These are phyloP conservation scores for Lamprotornis superbus DNA, from an alignment of 2,113 vertebrate species.

Conservation along the genomic window DNA sequence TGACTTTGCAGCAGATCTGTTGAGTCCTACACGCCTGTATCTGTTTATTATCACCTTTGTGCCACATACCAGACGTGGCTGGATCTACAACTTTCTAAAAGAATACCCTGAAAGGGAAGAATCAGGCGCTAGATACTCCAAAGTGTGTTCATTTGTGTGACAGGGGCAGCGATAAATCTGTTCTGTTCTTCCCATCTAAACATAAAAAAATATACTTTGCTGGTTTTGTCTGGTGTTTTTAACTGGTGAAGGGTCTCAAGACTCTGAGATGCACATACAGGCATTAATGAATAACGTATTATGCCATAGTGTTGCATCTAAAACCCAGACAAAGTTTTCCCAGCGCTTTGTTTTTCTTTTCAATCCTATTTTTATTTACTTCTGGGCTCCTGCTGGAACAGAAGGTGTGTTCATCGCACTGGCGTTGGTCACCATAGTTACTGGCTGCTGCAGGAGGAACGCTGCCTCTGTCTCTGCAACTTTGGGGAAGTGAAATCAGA, in stretches of 20 bases:
- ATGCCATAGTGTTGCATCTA: background rate
- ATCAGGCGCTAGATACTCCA: background rate
- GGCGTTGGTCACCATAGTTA: constrained; percentile 25
- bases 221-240: background rate
- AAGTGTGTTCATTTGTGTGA: background rate
- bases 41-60: background rate
- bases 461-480: background rate
- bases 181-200: background rate
- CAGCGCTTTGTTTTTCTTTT: background rate
- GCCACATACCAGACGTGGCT: background rate
- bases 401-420: background rate
- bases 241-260: background rate
- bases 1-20: background rate
- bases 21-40: background rate
- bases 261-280: background rate
- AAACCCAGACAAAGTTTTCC: background rate
- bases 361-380: background rate
- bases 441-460: background rate
- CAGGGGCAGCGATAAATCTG: background rate
- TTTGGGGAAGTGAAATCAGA: constrained; percentile 27
- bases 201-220: background rate
- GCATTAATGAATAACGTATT: background rate
- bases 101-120: background rate
- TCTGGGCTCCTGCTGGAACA: background rate
- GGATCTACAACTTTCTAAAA: background rate